Conservation (phyloP, 2,888 invertebrate genomes). For the Dryococelus australis region DNA sequence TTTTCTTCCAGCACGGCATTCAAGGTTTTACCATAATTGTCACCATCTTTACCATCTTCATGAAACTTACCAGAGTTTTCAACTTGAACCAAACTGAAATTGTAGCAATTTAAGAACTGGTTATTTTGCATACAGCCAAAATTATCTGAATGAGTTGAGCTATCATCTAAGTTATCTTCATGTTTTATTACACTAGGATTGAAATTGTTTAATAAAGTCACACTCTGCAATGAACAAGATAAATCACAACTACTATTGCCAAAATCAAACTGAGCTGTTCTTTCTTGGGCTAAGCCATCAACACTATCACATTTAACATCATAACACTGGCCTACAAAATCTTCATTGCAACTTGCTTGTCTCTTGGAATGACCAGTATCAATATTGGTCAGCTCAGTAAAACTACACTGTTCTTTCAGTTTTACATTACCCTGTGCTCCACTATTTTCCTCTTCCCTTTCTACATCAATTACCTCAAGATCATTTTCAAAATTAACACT, state of each 20-base stretch:
- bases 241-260: neutral
- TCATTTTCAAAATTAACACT: neutral
- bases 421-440: neutral
- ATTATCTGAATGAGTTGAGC: neutral
- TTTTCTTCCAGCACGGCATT: neutral
- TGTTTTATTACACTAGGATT: neutral
- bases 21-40: neutral
- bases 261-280: neutral
- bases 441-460: neutral
- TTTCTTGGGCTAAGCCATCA: neutral
- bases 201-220: neutral
- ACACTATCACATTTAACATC: neutral
- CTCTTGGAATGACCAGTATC: neutral
- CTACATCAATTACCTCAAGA: slow-evolving; percentile 5
- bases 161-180: neutral
- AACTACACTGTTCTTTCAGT: neutral
- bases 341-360: slow-evolving; percentile 29
- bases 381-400: neutral
- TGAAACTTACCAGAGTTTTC: neutral
- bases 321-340: neutral
- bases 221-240: neutral
- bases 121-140: neutral
- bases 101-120: neutral
- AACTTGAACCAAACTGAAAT: slow-evolving; percentile 10
- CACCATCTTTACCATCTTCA: neutral